A percentile compares a stretch with the other conserved stretches of the same genome.
Evolutionary conservation across 2,797 vertebrate species (phyloP).

Genomic region (Phrynocephalus forsythii): DNA sequence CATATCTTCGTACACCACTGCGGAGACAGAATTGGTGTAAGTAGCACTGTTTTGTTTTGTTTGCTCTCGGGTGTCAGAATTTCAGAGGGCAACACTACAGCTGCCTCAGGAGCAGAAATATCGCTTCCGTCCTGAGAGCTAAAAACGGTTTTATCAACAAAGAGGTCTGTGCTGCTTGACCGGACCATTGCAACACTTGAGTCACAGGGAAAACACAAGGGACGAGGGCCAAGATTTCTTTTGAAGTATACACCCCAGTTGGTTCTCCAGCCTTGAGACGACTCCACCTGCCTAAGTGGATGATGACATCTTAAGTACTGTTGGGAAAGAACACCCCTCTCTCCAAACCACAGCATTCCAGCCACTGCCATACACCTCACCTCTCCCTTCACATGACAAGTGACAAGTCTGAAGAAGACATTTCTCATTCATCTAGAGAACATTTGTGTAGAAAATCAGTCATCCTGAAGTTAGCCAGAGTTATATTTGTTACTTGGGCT

Average conservation of each 20-base stretch:
- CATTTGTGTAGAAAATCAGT: too few species aligned
- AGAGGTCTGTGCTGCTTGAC: too few species aligned
- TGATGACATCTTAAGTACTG: background rate
- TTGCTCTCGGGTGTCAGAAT: too few species aligned
- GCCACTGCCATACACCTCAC: background rate
- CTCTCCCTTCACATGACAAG: too few species aligned
- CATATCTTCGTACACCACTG: too few species aligned
- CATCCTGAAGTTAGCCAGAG: too few species aligned
- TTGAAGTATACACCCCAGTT: background rate
- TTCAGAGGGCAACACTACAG: too few species aligned
- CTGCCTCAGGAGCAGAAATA: background rate
- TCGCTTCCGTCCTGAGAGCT: background rate
- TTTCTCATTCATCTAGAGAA: too few species aligned
- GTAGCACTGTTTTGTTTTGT: too few species aligned
- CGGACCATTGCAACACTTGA: background rate
- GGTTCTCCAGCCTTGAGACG: background rate
- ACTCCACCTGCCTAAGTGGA: background rate
- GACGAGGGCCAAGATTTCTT: background rate
- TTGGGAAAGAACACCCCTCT: background rate
- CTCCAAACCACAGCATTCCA: conserved; percentile 4
- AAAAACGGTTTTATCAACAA: background rate
- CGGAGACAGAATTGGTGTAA: too few species aligned
- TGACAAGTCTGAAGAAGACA: too few species aligned
- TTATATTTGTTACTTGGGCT: too few species aligned
- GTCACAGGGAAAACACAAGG: background rate